Conservation (phyloP, 2,888 invertebrate genomes). For the Resseliella maxima region DNA sequence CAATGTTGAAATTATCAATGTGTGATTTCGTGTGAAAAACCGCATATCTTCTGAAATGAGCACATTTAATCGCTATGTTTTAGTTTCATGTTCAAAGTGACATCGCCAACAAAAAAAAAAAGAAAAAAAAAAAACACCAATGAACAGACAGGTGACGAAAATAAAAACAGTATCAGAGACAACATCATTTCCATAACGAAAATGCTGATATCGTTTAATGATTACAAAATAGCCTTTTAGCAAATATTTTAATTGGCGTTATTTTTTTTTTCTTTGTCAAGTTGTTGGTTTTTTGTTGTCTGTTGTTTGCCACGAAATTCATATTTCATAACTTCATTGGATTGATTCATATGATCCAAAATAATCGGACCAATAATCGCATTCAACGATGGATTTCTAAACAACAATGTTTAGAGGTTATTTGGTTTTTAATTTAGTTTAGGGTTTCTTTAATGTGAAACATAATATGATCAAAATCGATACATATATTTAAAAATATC, state of each 20-base stretch:
- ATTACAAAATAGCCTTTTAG: slow-evolving; percentile 46
- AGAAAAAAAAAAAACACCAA: not conserved
- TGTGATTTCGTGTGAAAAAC: not conserved
- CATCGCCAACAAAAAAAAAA: not conserved
- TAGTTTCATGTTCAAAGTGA: not conserved
- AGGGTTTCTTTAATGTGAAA: not conserved
- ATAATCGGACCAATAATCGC: not conserved
- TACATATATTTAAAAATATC: not conserved
- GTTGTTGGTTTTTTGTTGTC: not conserved
- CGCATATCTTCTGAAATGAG: not conserved
- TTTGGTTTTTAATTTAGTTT: not conserved
- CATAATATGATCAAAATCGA: not conserved
- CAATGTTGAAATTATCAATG: not conserved
- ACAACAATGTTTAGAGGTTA: not conserved
- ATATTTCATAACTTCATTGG: slow-evolving; percentile 17
- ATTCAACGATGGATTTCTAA: slow-evolving; percentile 33
- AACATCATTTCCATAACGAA: not conserved
- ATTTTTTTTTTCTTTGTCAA: not conserved
- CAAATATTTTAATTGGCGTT: slow-evolving; percentile 36
- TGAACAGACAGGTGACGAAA: too few species aligned
- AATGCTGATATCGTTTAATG: slow-evolving; percentile 1
- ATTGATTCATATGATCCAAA: not conserved
- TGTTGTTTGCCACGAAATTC: not conserved
- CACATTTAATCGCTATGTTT: not conserved
- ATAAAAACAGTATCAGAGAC: too few species aligned